These are phyloP conservation scores for Anhinga rufa DNA, from an alignment of 2,113 vertebrate species.

Conservation along the genomic window DNA sequence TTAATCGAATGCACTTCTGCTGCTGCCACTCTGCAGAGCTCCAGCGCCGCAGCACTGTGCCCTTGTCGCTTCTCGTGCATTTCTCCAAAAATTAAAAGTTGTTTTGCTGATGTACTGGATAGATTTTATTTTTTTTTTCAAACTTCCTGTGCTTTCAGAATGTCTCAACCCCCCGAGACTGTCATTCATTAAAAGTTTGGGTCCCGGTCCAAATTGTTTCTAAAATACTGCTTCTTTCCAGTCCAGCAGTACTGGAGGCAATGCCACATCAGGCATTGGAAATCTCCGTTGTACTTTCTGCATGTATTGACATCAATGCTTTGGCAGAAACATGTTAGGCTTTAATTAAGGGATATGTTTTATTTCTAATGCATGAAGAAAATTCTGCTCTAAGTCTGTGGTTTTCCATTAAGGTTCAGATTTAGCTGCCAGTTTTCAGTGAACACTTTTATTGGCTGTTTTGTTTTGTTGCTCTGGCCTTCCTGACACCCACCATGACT, in stretches of 20 bases:
- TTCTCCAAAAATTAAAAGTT: neutral
- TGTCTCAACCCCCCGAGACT: neutral
- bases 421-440: neutral
- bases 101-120: neutral
- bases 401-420: neutral
- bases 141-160: neutral
- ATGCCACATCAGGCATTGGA: neutral
- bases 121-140: neutral
- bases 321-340: neutral
- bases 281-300: neutral
- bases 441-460: neutral
- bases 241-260: neutral
- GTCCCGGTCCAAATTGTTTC: neutral
- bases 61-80: neutral
- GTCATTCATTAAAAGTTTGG: neutral
- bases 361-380: neutral
- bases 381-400: neutral
- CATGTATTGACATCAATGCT: neutral
- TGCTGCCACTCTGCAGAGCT: neutral
- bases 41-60: neutral
- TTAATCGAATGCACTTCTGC: neutral
- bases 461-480: neutral
- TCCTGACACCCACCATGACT: neutral
- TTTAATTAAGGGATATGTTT: neutral
- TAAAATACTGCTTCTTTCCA: neutral